These are phyloP conservation scores for Morpho deidamia DNA, from an alignment of 2,888 invertebrate genomes.

Conservation along the genomic window DNA sequence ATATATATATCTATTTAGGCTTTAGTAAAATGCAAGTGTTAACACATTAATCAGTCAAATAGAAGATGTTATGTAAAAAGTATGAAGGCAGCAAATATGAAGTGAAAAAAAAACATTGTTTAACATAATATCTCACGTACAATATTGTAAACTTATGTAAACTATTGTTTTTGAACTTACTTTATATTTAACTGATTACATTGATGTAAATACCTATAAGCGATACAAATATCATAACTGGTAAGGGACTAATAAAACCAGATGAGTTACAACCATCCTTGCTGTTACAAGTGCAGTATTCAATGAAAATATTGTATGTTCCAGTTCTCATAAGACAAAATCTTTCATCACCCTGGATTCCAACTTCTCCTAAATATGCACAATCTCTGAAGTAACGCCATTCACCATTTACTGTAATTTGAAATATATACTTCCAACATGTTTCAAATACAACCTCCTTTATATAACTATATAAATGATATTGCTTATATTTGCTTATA, in stretches of 20 bases:
- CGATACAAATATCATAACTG: slow-evolving; percentile 9
- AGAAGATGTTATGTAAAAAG: no score
- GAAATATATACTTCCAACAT: not conserved
- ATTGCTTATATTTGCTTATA: no score
- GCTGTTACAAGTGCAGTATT: slow-evolving; percentile 94
- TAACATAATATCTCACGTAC: no score
- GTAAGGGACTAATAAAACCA: slow-evolving; percentile 43
- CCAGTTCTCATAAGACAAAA: slow-evolving; percentile 94
- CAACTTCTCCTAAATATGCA: slow-evolving; percentile 93
- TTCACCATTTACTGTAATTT: slow-evolving; percentile 85
- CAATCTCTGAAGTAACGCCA: slow-evolving; percentile 94
- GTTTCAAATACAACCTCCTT: no score
- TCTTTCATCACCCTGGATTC: slow-evolving; percentile 92
- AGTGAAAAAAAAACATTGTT: no score
- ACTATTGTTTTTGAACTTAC: no score
- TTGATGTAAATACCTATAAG: slow-evolving; percentile 5
- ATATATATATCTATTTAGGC: no score
- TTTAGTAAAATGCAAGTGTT: no score
- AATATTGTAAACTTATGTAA: no score
- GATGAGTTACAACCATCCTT: slow-evolving; percentile 94
- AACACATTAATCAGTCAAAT: no score
- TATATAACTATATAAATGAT: no score
- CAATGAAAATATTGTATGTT: slow-evolving; percentile 95
- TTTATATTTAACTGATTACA: not conserved
- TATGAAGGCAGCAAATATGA: no score